A percentile compares a stretch with the other conserved stretches of the same genome.
These are phyloP conservation scores for Psammodynastes pulverulentus DNA, from an alignment of 2,113 vertebrate genomes.

Conservation along the genomic window DNA sequence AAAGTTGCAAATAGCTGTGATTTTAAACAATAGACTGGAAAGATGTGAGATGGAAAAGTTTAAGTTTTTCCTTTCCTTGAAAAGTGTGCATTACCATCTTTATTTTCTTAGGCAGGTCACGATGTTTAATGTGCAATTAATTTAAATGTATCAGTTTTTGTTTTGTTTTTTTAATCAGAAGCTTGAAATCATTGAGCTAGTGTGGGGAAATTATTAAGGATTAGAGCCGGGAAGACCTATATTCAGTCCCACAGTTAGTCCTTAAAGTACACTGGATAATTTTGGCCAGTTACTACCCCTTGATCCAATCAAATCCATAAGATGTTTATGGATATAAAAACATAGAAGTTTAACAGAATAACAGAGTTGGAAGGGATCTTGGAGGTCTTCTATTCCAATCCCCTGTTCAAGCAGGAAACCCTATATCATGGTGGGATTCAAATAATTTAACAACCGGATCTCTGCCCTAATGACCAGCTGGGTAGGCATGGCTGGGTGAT, in stretches of 20 bases:
- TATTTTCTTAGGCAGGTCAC: not conserved
- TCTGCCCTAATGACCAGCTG: no score
- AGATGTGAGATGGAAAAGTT: not conserved
- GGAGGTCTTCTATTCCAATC: not conserved
- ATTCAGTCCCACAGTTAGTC: not conserved
- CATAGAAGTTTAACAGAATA: not conserved
- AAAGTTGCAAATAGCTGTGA: conserved; percentile 7
- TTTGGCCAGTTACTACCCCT: not conserved
- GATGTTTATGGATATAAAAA: not conserved
- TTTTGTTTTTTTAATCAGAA: not conserved
- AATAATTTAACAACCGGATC: no score
- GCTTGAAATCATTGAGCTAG: not conserved
- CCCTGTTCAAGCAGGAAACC: not conserved
- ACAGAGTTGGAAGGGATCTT: not conserved
- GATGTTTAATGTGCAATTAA: not conserved
- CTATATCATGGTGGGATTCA: no score
- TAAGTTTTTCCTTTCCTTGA: not conserved
- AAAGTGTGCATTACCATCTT: not conserved
- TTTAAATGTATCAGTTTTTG: not conserved
- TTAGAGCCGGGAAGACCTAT: not conserved
- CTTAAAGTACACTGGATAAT: not conserved
- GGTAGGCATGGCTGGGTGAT: no score
- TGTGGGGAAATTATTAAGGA: not conserved
- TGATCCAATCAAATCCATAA: not conserved
- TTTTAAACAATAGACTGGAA: not conserved